These are phyloP conservation scores for Acholoe squamosa DNA, from an alignment of 2,888 invertebrate genomes.

Conservation along the genomic window DNA sequence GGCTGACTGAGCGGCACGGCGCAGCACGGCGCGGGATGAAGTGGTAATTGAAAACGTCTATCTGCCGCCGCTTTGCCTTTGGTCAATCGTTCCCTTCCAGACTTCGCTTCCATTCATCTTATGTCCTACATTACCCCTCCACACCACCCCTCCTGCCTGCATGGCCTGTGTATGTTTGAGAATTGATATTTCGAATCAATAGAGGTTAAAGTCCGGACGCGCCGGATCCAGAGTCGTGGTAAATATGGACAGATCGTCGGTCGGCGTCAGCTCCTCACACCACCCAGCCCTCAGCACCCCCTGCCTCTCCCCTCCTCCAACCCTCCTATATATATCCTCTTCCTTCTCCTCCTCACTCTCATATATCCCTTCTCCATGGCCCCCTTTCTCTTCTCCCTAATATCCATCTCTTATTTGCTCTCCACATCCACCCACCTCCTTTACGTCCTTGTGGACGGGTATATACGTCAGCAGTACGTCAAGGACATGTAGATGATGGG, in stretches of 20 bases:
- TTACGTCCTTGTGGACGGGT: neutral
- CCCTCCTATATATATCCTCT: too few relatives aligned
- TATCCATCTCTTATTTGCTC: neutral
- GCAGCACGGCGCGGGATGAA: neutral
- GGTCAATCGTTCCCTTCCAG: slow-evolving; percentile 6
- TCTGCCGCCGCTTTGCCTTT: slow-evolving; percentile 2
- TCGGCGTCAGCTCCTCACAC: neutral
- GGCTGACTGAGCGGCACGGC: neutral
- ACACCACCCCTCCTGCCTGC: neutral
- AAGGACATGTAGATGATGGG: slow-evolving; percentile 8
- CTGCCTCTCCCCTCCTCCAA: neutral
- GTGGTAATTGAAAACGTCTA: slow-evolving; percentile 61
- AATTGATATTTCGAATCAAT: neutral
- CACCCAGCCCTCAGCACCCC: neutral
- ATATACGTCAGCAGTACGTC: neutral
- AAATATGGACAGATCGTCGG: too few relatives aligned
- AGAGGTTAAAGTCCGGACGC: neutral
- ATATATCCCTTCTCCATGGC: neutral
- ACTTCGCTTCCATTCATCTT: neutral
- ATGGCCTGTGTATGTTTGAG: neutral
- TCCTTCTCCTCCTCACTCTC: neutral
- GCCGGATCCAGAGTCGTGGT: too few relatives aligned
- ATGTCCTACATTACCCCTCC: neutral
- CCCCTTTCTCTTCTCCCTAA: neutral
- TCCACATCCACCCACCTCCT: neutral